Base-by-base conservation (phyloP, 2,888 invertebrate species). In the Desoria tigrina region DNA sequence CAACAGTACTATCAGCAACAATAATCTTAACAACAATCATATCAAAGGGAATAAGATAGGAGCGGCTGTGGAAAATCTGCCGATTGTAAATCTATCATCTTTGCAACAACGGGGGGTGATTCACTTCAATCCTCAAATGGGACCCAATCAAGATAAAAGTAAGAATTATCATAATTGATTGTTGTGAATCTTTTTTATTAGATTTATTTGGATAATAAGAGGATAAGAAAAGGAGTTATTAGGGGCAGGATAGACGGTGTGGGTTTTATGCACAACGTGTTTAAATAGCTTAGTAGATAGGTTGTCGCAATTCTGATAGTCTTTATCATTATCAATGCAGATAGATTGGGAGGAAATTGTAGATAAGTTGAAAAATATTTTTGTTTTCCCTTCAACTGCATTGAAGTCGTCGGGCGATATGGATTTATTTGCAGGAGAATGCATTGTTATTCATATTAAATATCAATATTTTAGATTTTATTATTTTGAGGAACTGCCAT, bases 71-170 rank as follows among this genome's bases (percentile, higher is more conserved):
- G 42, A 49, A 50, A 51, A 24, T 61, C 42, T 57, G 56, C 27
- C 53, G 18, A 56, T 57, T 23, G 42, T 51, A 60, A 39, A 58
- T 58, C 55, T 69, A 51, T 65, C 72, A 61, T 60, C 71, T 28
- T 56, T 45, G 21, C 55, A 37, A 37, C 64, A 63, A 28, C 68
- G 64, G 39, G 75, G 75, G 7, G 75, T 75, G 49, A 75, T 75
- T 61, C 75, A 75, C 37, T 75, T 73, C 68, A 68, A 71, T 23
- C 64, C 71, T 42, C 71, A 74, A 37, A 71, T 72, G 74, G 71
- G 71, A 45, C 70, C 74, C 32, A 71, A 64, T 57, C 69, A 66
- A 67, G 68, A 73, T 28, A 72, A 73, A 73, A 65, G 73, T 73
- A 73, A 73, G 73, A 64, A n/a, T 7, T 23, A 51, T 7, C 11